phyloP scores from a whole-genome alignment of 2,797 vertebrate genomes.

The Pterois miles region DNA sequence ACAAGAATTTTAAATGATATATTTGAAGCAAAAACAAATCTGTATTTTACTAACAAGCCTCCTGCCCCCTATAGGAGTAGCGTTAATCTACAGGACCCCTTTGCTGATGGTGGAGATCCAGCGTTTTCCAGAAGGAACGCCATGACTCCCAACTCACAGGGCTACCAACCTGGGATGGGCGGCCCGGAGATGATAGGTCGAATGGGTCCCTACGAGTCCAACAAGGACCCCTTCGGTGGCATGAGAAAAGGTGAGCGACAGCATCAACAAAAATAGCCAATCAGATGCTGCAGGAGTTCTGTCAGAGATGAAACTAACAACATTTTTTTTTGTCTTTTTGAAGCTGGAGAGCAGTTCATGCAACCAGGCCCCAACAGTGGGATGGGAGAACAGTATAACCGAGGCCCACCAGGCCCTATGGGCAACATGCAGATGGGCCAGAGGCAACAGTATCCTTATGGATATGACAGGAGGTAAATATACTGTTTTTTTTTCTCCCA shows the following conservation, averaged over 20 bases:
- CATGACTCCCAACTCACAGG: constrained; percentile 95
- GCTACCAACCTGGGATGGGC: constrained; percentile 94
- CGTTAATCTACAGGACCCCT: constrained; percentile 96
- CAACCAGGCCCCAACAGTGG: constrained; percentile 92
- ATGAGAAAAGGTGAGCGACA: constrained; percentile 94
- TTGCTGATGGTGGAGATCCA: constrained; percentile 94
- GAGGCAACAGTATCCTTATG: constrained; percentile 95
- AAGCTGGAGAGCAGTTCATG: constrained; percentile 95
- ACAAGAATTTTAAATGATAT: not conserved
- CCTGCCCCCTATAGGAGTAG: constrained; percentile 85
- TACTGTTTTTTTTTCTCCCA: rapidly evolving
- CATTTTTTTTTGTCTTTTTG: constrained; percentile 14
- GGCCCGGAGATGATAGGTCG: constrained; percentile 95
- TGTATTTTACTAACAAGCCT: not conserved
- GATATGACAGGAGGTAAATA: constrained; percentile 93
- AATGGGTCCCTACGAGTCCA: constrained; percentile 93
- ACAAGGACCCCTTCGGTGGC: constrained; percentile 95
- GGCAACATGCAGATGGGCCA: constrained; percentile 93
- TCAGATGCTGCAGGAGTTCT: not conserved
- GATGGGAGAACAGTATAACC: constrained; percentile 94
- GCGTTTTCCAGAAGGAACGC: constrained; percentile 94
- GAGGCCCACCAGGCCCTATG: constrained; percentile 90
- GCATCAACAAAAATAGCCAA: not conserved
- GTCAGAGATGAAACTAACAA: not conserved
- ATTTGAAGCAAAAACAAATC: too few species aligned